Conservation (phyloP, 2,113 vertebrate genomes). For the Podilymbus podiceps region DNA sequence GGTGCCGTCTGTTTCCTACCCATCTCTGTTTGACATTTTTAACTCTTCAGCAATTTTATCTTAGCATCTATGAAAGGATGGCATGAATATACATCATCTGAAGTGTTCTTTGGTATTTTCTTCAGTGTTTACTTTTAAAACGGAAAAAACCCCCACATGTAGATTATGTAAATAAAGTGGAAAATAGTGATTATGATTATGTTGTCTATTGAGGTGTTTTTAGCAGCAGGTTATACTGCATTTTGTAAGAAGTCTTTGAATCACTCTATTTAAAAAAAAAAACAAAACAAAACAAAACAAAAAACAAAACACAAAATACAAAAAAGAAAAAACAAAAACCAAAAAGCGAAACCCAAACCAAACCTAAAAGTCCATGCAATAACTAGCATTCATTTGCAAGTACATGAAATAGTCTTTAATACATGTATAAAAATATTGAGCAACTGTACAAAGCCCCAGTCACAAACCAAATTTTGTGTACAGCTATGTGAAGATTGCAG, state of each 20-base stretch:
- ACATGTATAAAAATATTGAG: fast-evolving
- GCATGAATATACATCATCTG: neutral
- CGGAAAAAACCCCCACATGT: fast-evolving
- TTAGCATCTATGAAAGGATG: neutral
- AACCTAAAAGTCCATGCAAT: neutral
- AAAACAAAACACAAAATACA: too few species aligned
- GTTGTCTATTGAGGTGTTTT: neutral
- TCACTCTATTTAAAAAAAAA: neutral
- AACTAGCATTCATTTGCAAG: neutral
- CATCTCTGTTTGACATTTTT: neutral
- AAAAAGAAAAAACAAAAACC: neutral
- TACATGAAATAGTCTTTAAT: neutral
- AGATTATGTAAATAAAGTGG: neutral
- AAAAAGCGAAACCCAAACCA: neutral
- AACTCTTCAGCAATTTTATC: neutral
- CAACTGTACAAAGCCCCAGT: neutral
- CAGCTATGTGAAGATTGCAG: neutral
- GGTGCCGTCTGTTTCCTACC: neutral
- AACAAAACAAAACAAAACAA: neutral
- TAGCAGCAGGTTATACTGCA: neutral
- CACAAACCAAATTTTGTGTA: neutral
- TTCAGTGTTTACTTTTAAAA: neutral
- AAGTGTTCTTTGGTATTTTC: neutral
- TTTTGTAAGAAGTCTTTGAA: neutral
- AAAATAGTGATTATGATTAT: neutral